Base-by-base conservation (phyloP, 2,888 invertebrate genomes). In the Limenitis camilla region DNA sequence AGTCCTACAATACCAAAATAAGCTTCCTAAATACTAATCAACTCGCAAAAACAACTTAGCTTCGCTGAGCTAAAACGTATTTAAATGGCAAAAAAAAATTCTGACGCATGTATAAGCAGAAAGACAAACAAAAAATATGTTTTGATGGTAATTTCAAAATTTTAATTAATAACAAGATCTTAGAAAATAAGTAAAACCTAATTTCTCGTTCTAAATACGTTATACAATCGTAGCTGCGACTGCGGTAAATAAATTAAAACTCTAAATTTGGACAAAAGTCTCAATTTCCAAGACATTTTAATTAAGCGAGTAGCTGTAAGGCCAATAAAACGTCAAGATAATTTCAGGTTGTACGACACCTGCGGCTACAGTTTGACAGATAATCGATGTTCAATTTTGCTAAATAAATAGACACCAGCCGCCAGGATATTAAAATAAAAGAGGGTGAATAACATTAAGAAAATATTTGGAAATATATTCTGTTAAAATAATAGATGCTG, bases 271-370 rank as follows among this genome's bases (percentile, higher is more conserved):
- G 11, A 9, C 44, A 39, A 44, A 44, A 40, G 40, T 27, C 42
- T 53, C 31, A 52, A 44, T 52, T 36, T 44, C 27, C 55, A 51
- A 43, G 55, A 55, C 49, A 41, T 72, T 78, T 76, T 76, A 81
- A 80, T 81, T 75, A 76, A 70, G 68, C 67, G 63, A 70, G 65
- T 68, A 69, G 69, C 69, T 61, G 60, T 57, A 57, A 61, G 66
- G 74, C 74, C 74, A 78, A 76, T 79, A 76, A 75, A 77, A 71
- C 66, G 74, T 73, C 76, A 69, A 77, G 78, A 81, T 78, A 76
- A 77, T 77, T 79, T 75, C 68, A 71, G 71, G 65, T 64, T 68
- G 66, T 53, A 52, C 64, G 71, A 62, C 84, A 81, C 80, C 83
- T 84, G 83, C 59, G 74, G 59, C 69, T 50, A 62, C 64, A 64